phyloP scores from a whole-genome alignment of 2,888 invertebrate genomes.

The Odontocolon sp. region DNA sequence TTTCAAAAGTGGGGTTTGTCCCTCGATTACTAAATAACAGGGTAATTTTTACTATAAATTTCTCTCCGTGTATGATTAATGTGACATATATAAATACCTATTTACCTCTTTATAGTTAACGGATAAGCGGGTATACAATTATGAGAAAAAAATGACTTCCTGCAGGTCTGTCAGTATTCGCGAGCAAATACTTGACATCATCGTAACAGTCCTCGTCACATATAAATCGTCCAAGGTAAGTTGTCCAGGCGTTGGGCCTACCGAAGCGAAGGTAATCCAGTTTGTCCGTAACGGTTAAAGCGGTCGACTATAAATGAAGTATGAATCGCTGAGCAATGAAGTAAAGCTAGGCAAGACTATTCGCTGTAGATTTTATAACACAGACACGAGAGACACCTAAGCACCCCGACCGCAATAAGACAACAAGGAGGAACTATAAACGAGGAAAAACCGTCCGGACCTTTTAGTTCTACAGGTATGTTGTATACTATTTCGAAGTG shows the following conservation, averaged over 20 bases:
- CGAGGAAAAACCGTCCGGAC: neutral
- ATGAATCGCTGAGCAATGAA: constrained; percentile 44
- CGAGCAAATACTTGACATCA: neutral
- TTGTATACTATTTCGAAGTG: too few relatives aligned
- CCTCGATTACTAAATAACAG: too few relatives aligned
- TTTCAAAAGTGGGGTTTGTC: too few relatives aligned
- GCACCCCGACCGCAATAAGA: constrained; percentile 47
- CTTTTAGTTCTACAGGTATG: neutral
- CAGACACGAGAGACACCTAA: constrained; percentile 28
- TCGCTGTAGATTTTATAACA: constrained; percentile 25
- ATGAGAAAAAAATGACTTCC: neutral
- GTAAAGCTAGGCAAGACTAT: constrained; percentile 26
- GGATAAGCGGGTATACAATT: too few relatives aligned
- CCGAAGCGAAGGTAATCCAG: constrained; percentile 58
- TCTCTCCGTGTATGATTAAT: too few relatives aligned
- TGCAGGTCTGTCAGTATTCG: constrained; percentile 3
- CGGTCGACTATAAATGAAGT: constrained; percentile 53
- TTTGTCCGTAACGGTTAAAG: constrained; percentile 61
- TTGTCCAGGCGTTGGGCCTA: constrained; percentile 18
- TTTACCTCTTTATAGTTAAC: too few relatives aligned
- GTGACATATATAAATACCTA: too few relatives aligned
- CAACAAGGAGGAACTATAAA: constrained; percentile 39
- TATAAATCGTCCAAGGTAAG: constrained; percentile 52
- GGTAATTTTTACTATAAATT: too few relatives aligned
- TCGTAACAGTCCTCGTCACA: constrained; percentile 9